Base-by-base conservation (phyloP, 2,113 vertebrate species). In the Aspiorhynchus laticeps region DNA sequence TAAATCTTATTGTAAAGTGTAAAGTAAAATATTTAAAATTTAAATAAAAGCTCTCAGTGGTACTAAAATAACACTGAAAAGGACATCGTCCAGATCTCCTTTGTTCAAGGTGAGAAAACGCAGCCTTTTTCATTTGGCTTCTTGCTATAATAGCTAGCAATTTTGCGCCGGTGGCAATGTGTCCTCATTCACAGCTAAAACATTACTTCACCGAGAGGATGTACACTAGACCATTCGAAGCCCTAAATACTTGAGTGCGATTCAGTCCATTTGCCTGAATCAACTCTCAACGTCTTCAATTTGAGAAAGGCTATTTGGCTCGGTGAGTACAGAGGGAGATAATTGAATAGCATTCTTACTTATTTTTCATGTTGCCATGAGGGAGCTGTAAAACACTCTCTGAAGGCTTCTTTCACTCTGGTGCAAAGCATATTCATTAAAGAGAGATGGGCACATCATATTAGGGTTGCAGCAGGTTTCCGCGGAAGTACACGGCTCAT, bases 331-430 rank as follows among this genome's bases (percentile, higher is more conserved):
- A 15, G 76, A 41, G 78, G 76, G 41, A 90, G 87, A 90, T 93
- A 92, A 94, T 92, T 93, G 91, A 93, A 91, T 90, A 85, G 87
- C 82, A 83, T 92, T 93, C 90, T 80, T 90, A 86, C 84, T 87
- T 90, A 93, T 91, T 93, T 92, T 88, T 91, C 87, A 86, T 88
- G 90, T 91, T 87, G 89, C 85, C 85, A 87, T 84, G 88, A 90
- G 87, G 80, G 87, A 89, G 88, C 79, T 67, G 5, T 86, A 87
- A 86, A 89, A 88, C 43, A 46, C 56, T 90, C 91, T 91, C 75
- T 65, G 83, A 80, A 14, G 81, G 17, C 77, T 28, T 74, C 88
- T 92, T 87, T 88, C 79, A 89, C 87, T 90, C 87, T 83, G 67
- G 76, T 84, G 87, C 87, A 90, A 87, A 88, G 86, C 83, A 84